Conservation (phyloP, 2,888 invertebrate species). For the Melinaea menophilus region DNA sequence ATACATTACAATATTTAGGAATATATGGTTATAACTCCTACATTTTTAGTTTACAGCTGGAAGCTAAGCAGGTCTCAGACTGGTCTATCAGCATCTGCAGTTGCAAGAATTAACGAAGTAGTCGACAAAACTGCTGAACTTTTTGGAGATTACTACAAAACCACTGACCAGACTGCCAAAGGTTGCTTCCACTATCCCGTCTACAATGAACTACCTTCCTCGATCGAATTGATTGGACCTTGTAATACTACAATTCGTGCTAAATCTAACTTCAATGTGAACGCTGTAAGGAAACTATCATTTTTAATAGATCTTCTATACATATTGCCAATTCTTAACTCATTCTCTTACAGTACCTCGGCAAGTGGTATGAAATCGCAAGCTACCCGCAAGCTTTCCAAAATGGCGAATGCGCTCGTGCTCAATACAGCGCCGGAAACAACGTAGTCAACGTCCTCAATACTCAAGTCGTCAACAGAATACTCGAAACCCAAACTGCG, state of each 20-base stretch:
- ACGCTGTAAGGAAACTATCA: slow-evolving; percentile 42
- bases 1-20: neutral
- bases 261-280: slow-evolving; percentile 46
- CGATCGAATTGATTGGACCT: slow-evolving; percentile 50
- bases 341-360: slow-evolving; percentile 46
- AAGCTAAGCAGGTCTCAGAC: slow-evolving; percentile 49
- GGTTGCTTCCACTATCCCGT: slow-evolving; percentile 64
- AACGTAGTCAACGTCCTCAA: slow-evolving; percentile 41
- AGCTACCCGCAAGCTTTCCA: slow-evolving; percentile 80
- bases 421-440: slow-evolving; percentile 62
- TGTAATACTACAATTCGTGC: slow-evolving; percentile 50
- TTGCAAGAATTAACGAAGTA: slow-evolving; percentile 38
- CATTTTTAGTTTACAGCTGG: slow-evolving; percentile 60
- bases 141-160: slow-evolving; percentile 50
- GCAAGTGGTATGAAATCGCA: slow-evolving; percentile 81
- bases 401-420: slow-evolving; percentile 79
- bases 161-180: slow-evolving; percentile 46
- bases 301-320: neutral
- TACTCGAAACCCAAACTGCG: slow-evolving; percentile 70
- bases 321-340: neutral
- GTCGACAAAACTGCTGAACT: slow-evolving; percentile 48
- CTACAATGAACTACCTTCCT: slow-evolving; percentile 40
- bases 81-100: slow-evolving; percentile 45
- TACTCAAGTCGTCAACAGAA: slow-evolving; percentile 57
- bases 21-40: neutral